These are phyloP conservation scores for Hestina assimilis DNA, from an alignment of 1,140 invertebrate species.

Conservation along the genomic window DNA sequence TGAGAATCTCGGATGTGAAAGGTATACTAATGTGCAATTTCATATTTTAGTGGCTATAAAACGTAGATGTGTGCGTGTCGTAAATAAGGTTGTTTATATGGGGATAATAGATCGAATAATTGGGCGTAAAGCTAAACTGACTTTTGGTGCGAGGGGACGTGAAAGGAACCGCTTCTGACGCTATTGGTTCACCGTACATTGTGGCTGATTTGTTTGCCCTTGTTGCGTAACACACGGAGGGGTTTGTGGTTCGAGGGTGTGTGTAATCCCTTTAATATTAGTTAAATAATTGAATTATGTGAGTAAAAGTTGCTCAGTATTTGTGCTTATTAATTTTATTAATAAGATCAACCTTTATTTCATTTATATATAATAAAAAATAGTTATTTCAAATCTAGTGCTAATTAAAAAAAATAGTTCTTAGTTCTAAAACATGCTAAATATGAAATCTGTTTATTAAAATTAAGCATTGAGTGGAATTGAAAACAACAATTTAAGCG, in stretches of 20 bases:
- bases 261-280: too few species aligned
- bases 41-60: conserved; percentile 70
- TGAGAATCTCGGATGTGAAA: conserved; percentile 58
- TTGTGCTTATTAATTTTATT: too few species aligned
- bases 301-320: too few species aligned
- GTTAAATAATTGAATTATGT: too few species aligned
- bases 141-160: conserved; percentile 21
- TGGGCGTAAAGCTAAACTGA: conserved; percentile 58
- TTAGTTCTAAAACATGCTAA: too few species aligned
- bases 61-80: conserved; percentile 46
- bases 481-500: neutral
- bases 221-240: conserved; percentile 33
- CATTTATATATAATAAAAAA: too few species aligned
- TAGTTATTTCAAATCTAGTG: too few species aligned
- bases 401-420: too few species aligned
- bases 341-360: too few species aligned
- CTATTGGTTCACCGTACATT: conserved; percentile 43
- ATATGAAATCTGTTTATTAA: too few species aligned
- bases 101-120: conserved; percentile 65
- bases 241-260: neutral
- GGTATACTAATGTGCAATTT: conserved; percentile 67
- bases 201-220: conserved; percentile 31
- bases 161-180: conserved; percentile 37
- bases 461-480: neutral
- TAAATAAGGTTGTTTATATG: conserved; percentile 67